A percentile compares a stretch with the other conserved stretches of the same genome.
These are phyloP conservation scores for Barnardius zonarius DNA, from an alignment of 2,113 vertebrate species.

Conservation along the genomic window DNA sequence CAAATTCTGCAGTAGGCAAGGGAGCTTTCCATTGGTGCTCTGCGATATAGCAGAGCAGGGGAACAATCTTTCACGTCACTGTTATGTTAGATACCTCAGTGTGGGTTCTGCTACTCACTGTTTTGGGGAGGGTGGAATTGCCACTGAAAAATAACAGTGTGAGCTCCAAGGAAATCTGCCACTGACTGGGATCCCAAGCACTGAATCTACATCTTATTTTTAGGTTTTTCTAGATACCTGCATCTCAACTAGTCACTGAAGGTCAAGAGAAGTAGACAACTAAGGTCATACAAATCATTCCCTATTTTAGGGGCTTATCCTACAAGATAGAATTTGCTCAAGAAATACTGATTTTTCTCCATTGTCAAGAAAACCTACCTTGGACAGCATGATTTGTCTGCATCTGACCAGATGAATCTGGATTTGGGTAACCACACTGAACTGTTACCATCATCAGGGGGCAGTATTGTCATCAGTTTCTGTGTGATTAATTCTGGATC, in stretches of 20 bases:
- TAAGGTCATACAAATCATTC: neutral
- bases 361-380: neutral
- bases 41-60: neutral
- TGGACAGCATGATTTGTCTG: neutral
- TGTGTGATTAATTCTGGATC: neutral
- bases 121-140: neutral
- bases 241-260: neutral
- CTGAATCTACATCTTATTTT: neutral
- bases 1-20: neutral
- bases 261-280: neutral
- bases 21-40: neutral
- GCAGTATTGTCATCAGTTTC: neutral
- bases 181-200: neutral
- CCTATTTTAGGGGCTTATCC: neutral
- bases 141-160: neutral
- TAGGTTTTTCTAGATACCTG: neutral
- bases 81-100: neutral
- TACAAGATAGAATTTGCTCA: neutral
- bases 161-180: neutral
- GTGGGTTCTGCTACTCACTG: neutral
- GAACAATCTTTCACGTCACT: neutral
- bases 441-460: neutral
- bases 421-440: neutral
- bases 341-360: neutral
- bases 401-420: neutral